phyloP scores from a whole-genome alignment of 2,113 vertebrate genomes.

The Saccopteryx leptura region DNA sequence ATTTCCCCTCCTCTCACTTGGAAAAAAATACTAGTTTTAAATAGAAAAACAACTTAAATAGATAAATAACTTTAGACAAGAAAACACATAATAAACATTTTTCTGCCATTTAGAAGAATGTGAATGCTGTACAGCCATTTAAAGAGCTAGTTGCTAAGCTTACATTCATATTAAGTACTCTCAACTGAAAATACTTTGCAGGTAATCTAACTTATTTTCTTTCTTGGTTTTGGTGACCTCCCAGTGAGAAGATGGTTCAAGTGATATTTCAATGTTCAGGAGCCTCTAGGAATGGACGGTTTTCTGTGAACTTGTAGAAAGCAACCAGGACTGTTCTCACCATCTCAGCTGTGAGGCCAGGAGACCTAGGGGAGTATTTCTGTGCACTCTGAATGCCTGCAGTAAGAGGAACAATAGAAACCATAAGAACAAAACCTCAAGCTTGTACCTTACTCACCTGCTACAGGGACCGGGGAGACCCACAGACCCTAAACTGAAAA shows the following conservation, averaged over 20 bases:
- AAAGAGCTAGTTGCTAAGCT: background rate
- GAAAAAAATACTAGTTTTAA: background rate
- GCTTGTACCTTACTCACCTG: background rate
- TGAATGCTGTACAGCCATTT: background rate
- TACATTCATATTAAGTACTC: background rate
- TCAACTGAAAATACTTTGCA: background rate
- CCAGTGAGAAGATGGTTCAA: background rate
- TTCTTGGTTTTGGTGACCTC: background rate
- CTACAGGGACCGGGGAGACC: background rate
- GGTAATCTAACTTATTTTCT: background rate
- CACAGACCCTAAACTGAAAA: background rate
- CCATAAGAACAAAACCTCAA: background rate
- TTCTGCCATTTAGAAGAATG: background rate
- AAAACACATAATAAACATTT: background rate
- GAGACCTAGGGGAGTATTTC: background rate
- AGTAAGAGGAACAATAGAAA: background rate
- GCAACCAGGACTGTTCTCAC: background rate
- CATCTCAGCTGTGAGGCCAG: background rate
- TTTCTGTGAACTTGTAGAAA: background rate
- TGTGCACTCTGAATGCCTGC: background rate
- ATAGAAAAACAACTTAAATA: background rate
- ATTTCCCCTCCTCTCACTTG: no score
- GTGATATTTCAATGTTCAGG: background rate
- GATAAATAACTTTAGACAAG: background rate
- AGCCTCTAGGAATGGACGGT: background rate